Conservation (phyloP, 1,140 invertebrate species). For the Drepana arcuata region DNA sequence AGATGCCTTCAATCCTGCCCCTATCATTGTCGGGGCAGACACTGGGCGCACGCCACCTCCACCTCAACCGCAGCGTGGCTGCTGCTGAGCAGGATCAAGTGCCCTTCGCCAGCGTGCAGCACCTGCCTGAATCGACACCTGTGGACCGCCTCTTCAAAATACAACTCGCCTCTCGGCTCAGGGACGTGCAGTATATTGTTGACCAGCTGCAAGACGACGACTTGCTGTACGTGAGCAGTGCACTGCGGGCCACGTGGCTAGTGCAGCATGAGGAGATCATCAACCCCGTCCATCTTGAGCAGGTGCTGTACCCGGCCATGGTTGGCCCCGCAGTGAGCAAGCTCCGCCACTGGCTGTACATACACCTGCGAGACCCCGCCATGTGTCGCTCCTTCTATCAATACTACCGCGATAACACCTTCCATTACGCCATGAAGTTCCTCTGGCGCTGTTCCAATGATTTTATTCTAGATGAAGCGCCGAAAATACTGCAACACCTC, state of each 20-base stretch:
- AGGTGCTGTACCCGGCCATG: slow-evolving; percentile 37
- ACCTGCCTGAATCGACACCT: slow-evolving; percentile 22
- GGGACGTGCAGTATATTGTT: slow-evolving; percentile 36
- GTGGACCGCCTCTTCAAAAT: slow-evolving; percentile 48
- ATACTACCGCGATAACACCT: slow-evolving; percentile 28
- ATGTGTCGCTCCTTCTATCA: slow-evolving; percentile 39
- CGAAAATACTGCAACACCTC: slow-evolving; percentile 26
- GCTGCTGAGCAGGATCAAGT: slow-evolving; percentile 12
- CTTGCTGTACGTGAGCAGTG: slow-evolving; percentile 46
- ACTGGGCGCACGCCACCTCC: slow-evolving; percentile 29
- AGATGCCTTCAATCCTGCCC: slow-evolving; percentile 19
- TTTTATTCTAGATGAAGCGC: slow-evolving; percentile 25
- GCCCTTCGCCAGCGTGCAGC: slow-evolving; percentile 14
- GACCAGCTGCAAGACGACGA: slow-evolving; percentile 32
- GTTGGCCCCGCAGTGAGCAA: slow-evolving; percentile 36
- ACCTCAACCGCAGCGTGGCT: slow-evolving; percentile 28
- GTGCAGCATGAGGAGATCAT: slow-evolving; percentile 29
- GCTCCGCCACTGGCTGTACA: slow-evolving; percentile 39
- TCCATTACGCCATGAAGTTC: slow-evolving; percentile 34
- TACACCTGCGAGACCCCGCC: slow-evolving; percentile 23
- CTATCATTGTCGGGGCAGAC: slow-evolving; percentile 24
- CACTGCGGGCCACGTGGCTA: slow-evolving; percentile 34
- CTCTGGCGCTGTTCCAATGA: slow-evolving; percentile 25
- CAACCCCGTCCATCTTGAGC: slow-evolving; percentile 33
- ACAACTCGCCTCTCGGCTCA: slow-evolving; percentile 34